A percentile compares a stretch with the other conserved stretches of the same genome.
These are phyloP conservation scores for Eidolon helvum DNA, from an alignment of 2,113 vertebrate genomes.

Conservation along the genomic window DNA sequence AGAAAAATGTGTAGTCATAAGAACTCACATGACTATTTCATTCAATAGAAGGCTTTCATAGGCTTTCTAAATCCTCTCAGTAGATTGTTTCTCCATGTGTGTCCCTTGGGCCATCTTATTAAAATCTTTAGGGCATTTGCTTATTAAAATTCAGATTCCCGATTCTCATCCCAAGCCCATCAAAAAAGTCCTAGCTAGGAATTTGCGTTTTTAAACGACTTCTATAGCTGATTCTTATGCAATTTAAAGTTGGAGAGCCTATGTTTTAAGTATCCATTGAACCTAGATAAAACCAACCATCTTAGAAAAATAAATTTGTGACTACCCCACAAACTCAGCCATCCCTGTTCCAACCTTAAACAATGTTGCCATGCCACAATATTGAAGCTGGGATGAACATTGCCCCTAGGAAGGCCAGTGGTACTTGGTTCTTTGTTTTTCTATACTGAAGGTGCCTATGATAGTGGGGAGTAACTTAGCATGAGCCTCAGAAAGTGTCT, in stretches of 20 bases:
- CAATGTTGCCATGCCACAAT: not conserved
- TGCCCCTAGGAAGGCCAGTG: not conserved
- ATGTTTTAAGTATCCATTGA: not conserved
- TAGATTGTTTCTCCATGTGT: not conserved
- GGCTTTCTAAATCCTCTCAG: not conserved
- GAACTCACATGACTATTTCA: not conserved
- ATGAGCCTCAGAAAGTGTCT: not conserved
- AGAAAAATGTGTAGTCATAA: not conserved
- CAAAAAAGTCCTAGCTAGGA: not conserved
- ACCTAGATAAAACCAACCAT: not conserved
- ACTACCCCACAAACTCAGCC: not conserved
- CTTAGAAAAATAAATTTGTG: not conserved
- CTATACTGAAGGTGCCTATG: not conserved
- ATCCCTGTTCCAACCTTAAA: not conserved
- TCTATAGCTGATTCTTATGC: not conserved
- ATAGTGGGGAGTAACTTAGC: not conserved
- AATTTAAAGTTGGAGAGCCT: not conserved
- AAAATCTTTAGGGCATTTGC: not conserved
- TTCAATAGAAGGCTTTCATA: not conserved
- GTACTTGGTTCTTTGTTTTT: not conserved
- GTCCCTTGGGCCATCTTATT: not conserved
- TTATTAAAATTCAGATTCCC: conserved; percentile 14
- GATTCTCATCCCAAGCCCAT: not conserved
- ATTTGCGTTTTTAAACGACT: not conserved
- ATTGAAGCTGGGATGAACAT: not conserved